These are phyloP conservation scores for Tragelaphus imberbis DNA, from an alignment of 2,113 vertebrate species.

Conservation along the genomic window DNA sequence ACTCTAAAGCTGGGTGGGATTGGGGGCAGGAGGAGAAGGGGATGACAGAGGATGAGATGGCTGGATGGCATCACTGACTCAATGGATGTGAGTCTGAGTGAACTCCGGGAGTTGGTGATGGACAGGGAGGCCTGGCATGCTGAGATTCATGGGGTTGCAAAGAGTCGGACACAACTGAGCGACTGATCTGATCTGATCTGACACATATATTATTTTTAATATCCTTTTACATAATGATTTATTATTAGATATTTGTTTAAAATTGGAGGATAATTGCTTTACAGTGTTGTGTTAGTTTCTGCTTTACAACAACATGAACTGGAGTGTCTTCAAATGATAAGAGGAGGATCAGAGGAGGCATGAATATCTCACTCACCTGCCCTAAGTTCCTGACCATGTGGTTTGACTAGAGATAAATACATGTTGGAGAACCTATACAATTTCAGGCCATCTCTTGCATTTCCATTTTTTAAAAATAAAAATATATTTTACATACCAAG, in stretches of 20 bases:
- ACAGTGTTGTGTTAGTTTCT: neutral
- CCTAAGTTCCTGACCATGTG: neutral
- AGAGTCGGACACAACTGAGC: too few relatives aligned
- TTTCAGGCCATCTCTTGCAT: neutral
- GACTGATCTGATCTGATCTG: too few relatives aligned
- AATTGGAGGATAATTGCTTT: neutral
- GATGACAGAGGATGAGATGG: too few relatives aligned
- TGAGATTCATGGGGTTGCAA: too few relatives aligned
- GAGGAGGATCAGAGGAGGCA: rapidly evolving
- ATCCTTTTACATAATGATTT: neutral
- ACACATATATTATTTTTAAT: neutral
- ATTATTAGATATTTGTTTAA: neutral
- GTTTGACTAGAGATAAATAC: neutral
- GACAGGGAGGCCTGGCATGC: too few relatives aligned
- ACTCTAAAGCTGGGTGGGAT: too few relatives aligned
- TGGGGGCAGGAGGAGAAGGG: too few relatives aligned
- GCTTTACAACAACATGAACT: neutral
- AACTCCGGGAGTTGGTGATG: too few relatives aligned
- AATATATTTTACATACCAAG: neutral
- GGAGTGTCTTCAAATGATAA: neutral
- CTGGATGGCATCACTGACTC: too few relatives aligned
- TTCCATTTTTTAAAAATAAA: neutral
- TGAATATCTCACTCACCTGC: too few relatives aligned
- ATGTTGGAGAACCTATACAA: neutral
- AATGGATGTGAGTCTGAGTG: too few relatives aligned